Evolutionary conservation across 2,888 invertebrate species (phyloP).

Genomic region (Trilocha varians): DNA sequence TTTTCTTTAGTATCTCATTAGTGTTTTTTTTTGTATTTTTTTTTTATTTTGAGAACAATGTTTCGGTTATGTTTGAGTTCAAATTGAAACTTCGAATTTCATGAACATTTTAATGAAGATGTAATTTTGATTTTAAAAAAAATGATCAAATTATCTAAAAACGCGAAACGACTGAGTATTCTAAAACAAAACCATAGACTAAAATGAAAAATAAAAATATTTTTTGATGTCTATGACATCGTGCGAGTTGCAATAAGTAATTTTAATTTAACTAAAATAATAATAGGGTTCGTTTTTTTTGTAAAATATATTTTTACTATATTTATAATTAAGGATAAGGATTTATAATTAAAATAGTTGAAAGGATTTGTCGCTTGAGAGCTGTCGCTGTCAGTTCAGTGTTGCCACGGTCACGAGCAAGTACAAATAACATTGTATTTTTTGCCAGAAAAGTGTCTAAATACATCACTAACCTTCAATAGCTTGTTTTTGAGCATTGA

Average conservation of each 20-base stretch:
- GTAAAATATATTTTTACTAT: background rate
- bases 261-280: constrained; percentile 10
- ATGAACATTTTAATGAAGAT: no score
- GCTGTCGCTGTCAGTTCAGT: background rate
- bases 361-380: background rate
- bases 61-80: no score
- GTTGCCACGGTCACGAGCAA: constrained; percentile 1
- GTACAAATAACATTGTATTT: constrained; percentile 4
- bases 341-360: background rate
- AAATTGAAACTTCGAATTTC: no score
- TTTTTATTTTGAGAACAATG: background rate
- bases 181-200: constrained; percentile 23
- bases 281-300: constrained; percentile 1
- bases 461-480: no score
- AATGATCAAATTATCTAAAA: constrained; percentile 16
- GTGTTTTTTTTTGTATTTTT: constrained; percentile 15
- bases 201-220: constrained; percentile 22
- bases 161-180: constrained; percentile 40
- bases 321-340: background rate
- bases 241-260: constrained; percentile 57
- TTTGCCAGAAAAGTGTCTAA: no score
- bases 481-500: no score
- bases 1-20: constrained; percentile 45
- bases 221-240: constrained; percentile 39
- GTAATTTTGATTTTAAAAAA: constrained; percentile 5